Evolutionary conservation across 2,113 vertebrate genomes (phyloP).

Genomic region (Motacilla alba): DNA sequence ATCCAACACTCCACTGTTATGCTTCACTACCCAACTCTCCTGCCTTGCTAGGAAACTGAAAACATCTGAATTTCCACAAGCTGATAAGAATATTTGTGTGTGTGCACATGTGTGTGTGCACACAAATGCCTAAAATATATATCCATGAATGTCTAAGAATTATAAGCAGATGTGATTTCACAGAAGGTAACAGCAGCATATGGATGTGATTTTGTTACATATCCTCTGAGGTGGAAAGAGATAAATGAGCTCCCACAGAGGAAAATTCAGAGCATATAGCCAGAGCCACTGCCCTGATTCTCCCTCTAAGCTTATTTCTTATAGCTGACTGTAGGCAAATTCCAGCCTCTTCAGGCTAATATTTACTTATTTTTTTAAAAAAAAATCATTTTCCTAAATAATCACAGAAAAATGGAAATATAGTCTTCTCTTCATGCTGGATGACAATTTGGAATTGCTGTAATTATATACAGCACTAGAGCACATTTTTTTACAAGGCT

Average conservation of each 20-base stretch:
- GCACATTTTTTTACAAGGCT: not conserved
- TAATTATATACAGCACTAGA: not conserved
- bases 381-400: not conserved
- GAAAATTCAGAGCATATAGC: not conserved
- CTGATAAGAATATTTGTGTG: not conserved
- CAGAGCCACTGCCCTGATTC: not conserved
- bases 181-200: not conserved
- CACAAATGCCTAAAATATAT: not conserved
- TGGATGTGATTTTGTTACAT: not conserved
- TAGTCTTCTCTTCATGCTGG: not conserved
- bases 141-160: not conserved
- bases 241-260: not conserved
- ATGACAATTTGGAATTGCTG: not conserved
- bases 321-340: not conserved
- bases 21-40: not conserved
- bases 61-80: not conserved
- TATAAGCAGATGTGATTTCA: not conserved
- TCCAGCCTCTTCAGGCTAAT: not conserved
- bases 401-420: constrained; percentile 2
- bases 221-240: not conserved
- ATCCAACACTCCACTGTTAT: not conserved
- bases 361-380: not conserved
- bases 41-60: not conserved
- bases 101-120: too few relatives aligned
- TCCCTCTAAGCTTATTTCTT: not conserved